phyloP scores from a whole-genome alignment of 2,888 invertebrate species.

The Mayetiola destructor region DNA sequence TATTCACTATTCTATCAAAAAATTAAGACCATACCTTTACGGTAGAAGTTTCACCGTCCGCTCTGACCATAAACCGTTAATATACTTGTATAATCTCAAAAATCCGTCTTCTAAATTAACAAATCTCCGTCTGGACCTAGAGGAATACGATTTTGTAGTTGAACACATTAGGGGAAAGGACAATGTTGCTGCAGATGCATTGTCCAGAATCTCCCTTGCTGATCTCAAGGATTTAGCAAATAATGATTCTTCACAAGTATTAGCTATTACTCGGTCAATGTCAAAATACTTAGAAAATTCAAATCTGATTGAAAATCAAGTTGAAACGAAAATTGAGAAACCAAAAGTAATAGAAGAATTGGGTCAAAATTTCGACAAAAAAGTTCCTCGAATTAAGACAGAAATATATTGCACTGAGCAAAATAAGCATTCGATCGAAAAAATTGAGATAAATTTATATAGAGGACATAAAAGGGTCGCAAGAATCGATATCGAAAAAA shows the following conservation, averaged over 20 bases:
- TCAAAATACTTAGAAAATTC: background rate
- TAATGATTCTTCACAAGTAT: background rate
- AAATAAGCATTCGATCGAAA: background rate
- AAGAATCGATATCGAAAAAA: background rate
- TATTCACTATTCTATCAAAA: background rate
- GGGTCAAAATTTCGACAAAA: background rate
- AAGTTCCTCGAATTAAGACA: background rate
- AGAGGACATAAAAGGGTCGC: background rate
- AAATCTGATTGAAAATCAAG: background rate
- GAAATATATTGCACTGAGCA: background rate
- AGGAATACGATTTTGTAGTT: background rate
- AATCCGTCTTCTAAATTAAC: slow-evolving; percentile 5
- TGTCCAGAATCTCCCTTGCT: background rate
- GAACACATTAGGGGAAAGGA: background rate
- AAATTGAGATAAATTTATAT: background rate
- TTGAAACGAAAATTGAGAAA: background rate
- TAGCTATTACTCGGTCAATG: background rate
- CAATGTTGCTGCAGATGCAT: background rate
- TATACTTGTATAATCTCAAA: background rate
- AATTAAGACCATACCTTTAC: background rate
- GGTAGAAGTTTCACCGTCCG: background rate
- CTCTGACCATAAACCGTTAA: slow-evolving; percentile 5
- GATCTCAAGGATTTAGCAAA: background rate
- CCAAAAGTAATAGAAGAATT: background rate
- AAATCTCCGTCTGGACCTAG: background rate